Evolutionary conservation across 1,140 invertebrate genomes (phyloP), one percentile per base, ranked within the genome.

Genomic region (Pseudomyrmex dendroicus): DNA sequence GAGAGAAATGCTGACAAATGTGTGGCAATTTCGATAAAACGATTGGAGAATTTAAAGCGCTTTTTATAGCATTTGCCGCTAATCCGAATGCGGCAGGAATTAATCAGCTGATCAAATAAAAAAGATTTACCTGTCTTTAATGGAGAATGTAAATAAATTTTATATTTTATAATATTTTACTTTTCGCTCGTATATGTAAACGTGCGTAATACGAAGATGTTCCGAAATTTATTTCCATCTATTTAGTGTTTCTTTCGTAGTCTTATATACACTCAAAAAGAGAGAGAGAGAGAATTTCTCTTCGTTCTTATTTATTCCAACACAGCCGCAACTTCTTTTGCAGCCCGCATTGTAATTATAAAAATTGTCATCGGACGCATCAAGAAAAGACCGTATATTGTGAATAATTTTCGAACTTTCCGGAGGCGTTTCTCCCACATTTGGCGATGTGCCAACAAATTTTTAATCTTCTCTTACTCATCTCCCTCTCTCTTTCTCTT

Each of bases 361-460:
- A 52, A 54, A 68, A 83, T 74, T 57, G 83, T 57, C 56, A 48
- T 67, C 17, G 4, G 62, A 57, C 76, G 22, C 54, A 68, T 20
- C 25, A 10, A 20, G 52, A 50, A 22, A 22, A 62, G 57, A 9
- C 22, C 20, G 50, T 52, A 13, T 13, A 13, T 13, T 20, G 44
- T 25, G 57, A 74, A 82, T 73, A 64, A 82, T 82, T 74, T 35
- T 73, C 15, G 46, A 22, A 12, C 12, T 48, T 82, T 56, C 10
- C 35, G 25, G 68, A 22, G 17, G 48, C 35, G 35, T 35, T 35
- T 35, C 35, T 35, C 5, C 35, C 35, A 35, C 35, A 35, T 35
- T 20, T 85, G 83, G 68, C 68, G 17, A 67, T 46, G 15, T 35
- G 74, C 74, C 74, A 50, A 22, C n/a, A 67, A 85, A 44, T 64